Percentiles rank a stretch among this genome's conserved stretches.
Conservation (phyloP, 1,140 invertebrate genomes). For the Eriosoma lanigerum region DNA sequence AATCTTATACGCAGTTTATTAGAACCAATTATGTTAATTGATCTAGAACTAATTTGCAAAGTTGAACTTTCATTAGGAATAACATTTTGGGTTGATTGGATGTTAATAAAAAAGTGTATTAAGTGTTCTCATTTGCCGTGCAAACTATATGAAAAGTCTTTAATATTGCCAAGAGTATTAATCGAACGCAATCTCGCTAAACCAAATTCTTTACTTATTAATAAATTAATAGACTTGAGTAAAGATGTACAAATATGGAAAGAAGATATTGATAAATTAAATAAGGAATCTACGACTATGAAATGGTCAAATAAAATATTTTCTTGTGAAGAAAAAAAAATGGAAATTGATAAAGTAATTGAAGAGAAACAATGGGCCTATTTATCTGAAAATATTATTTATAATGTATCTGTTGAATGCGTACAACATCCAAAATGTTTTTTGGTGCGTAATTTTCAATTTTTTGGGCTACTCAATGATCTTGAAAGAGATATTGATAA, state of each 20-base stretch:
- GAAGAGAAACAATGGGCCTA: constrained; percentile 33
- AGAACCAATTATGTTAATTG: constrained; percentile 11
- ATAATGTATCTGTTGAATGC: not conserved
- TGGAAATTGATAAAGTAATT: not conserved
- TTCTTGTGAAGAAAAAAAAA: constrained; percentile 6
- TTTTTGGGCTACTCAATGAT: not conserved
- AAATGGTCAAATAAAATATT: constrained; percentile 16
- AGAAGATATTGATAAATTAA: not conserved
- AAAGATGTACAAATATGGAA: constrained; percentile 8
- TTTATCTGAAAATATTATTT: not conserved
- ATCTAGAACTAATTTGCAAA: constrained; percentile 35
- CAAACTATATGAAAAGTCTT: constrained; percentile 11
- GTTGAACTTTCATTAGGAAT: constrained; percentile 38
- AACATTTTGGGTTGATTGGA: constrained; percentile 33
- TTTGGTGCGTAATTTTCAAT: constrained; percentile 1
- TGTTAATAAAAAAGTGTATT: constrained; percentile 24
- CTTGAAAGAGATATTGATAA: constrained; percentile 35
- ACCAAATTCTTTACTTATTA: not conserved
- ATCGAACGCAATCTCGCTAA: constrained; percentile 32
- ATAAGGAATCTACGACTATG: not conserved
- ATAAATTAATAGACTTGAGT: constrained; percentile 9
- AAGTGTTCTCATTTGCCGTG: constrained; percentile 37
- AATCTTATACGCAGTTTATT: constrained; percentile 4
- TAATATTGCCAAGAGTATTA: constrained; percentile 25
- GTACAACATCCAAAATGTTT: constrained; percentile 21